Conservation (phyloP, 2,888 invertebrate genomes). For the Alentia gelatinosa region DNA sequence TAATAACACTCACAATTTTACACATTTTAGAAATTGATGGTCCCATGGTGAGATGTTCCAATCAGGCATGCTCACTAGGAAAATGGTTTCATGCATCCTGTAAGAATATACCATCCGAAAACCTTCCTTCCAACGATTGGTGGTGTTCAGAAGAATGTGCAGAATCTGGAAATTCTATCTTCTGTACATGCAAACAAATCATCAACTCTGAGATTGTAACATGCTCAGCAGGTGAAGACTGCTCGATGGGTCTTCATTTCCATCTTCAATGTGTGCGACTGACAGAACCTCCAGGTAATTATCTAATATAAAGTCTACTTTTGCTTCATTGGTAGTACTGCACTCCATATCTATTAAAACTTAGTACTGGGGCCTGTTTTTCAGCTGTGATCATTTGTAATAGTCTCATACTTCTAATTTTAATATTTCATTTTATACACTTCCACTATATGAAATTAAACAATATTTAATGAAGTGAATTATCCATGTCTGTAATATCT, state of each 20-base stretch:
- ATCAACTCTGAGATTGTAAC: not conserved
- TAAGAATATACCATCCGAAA: not conserved
- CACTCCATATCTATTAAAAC: not conserved
- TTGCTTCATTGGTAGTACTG: not conserved
- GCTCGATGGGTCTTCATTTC: not conserved
- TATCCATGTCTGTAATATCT: too few relatives aligned
- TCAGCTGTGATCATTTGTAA: too few relatives aligned
- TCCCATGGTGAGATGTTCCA: not conserved
- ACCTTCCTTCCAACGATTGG: not conserved
- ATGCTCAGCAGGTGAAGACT: too few relatives aligned
- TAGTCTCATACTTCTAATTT: too few relatives aligned
- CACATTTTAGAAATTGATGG: not conserved
- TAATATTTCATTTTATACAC: not conserved
- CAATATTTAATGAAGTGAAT: not conserved
- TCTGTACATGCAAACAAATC: not conserved
- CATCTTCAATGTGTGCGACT: not conserved
- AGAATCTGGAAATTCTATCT: not conserved
- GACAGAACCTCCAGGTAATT: not conserved
- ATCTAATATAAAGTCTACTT: not conserved
- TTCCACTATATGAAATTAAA: not conserved
- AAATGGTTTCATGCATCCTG: conserved; percentile 6
- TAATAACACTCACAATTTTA: too few relatives aligned
- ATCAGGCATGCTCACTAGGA: not conserved
- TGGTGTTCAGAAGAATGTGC: conserved; percentile 26
- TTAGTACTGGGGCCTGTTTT: too few relatives aligned